Evolutionary conservation across 2,888 invertebrate species (phyloP), one percentile per base, ranked within the genome.

Genomic region (Plebejus argus): DNA sequence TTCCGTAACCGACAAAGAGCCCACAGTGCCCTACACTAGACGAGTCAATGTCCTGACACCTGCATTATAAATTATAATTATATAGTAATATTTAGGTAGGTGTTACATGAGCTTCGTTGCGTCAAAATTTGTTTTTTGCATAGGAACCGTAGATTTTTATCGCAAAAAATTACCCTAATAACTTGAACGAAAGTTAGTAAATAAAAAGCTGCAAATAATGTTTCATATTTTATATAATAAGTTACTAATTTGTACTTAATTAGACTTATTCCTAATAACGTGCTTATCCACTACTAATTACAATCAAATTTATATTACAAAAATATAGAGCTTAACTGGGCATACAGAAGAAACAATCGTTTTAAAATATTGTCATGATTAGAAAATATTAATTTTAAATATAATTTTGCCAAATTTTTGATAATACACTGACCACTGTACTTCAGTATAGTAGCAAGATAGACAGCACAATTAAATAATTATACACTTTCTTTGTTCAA

Each of bases 1-100:
- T 91, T 90, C 91, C 89, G 91, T 91, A 90, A 91, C 85, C 77
- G 78, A 78, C 28, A 85, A 87, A 87, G 88, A 88, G 89, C 88
- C 87, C 61, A 23, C 61, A 23, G 88, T 86, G 84, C 81, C 83
- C 88, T 91, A 89, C 86, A 88, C 87, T 80, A 82, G 85, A 45
- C 45, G 3, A 85, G 91, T 92, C 92, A 92, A 87, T 86, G 91
- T 83, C 88, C 90, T 53, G 79, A 20, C 33, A 33, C 33, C 33
- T 35, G 35, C 35, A 35, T 35, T 35, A n/a, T 20, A 58, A 58
- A 28, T 28, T 28, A 28, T 58, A 23, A 35, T 35, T 35, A 6
- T 35, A 35, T 28, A 28, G 28, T 28, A 1, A 28, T 28, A 28
- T 28, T 28, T 28, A 28, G 28, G 28, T 28, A 28, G 28, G 28